A percentile compares a stretch with the other conserved stretches of the same genome.
phyloP scores from a whole-genome alignment of 2,888 invertebrate genomes.

The Patella depressa region DNA sequence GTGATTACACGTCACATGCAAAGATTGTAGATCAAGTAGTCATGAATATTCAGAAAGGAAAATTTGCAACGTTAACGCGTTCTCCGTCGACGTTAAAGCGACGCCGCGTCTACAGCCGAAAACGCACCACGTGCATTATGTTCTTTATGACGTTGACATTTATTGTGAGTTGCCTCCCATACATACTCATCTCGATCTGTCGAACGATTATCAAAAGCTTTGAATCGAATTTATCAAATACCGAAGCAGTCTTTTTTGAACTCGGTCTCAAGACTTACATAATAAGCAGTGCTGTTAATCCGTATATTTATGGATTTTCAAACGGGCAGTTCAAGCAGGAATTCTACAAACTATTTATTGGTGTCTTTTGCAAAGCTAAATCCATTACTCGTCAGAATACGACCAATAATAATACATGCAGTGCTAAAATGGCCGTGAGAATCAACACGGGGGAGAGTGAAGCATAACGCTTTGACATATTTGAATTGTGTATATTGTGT shows the following conservation, averaged over 20 bases:
- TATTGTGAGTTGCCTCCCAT: slow-evolving; percentile 36
- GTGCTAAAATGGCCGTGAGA: background rate
- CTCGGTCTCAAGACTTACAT: slow-evolving; percentile 35
- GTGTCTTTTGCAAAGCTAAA: background rate
- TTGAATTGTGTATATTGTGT: no score
- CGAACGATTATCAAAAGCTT: slow-evolving; percentile 9
- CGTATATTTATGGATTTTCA: slow-evolving; percentile 41
- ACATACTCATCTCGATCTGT: slow-evolving; percentile 31
- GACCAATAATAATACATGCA: background rate
- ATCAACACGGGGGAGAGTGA: background rate
- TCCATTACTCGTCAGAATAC: background rate
- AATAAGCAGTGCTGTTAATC: slow-evolving; percentile 38
- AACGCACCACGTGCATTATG: slow-evolving; percentile 39
- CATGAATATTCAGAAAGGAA: background rate
- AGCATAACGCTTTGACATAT: background rate
- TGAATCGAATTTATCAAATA: slow-evolving; percentile 9
- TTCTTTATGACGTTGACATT: slow-evolving; percentile 37
- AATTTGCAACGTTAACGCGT: background rate
- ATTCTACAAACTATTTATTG: background rate
- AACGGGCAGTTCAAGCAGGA: slow-evolving; percentile 37
- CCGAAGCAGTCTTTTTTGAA: slow-evolving; percentile 25
- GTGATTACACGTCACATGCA: background rate
- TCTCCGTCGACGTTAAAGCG: background rate
- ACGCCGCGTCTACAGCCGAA: slow-evolving; percentile 32
- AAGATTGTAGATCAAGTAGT: background rate